Percentiles rank a stretch among this genome's conserved stretches.
These are phyloP conservation scores for Thecophora atra DNA, from an alignment of 2,888 invertebrate genomes.

Conservation along the genomic window DNA sequence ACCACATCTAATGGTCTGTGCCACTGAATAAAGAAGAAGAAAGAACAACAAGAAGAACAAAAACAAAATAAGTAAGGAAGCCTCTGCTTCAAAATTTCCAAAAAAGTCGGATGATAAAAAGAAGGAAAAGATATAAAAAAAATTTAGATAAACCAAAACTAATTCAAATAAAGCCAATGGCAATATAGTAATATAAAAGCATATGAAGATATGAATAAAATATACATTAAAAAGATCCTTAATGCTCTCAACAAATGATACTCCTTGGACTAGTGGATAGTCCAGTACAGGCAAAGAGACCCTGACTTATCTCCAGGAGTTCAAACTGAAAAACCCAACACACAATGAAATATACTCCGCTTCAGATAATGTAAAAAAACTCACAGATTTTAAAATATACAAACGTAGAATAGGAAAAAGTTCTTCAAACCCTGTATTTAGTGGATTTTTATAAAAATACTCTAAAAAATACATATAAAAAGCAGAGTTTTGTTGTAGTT, in stretches of 20 bases:
- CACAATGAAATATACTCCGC: not conserved
- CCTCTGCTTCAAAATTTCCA: not conserved
- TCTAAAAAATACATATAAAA: not conserved
- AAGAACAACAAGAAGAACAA: slow-evolving; percentile 2
- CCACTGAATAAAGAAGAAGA: slow-evolving; percentile 52
- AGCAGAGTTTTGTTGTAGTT: not conserved
- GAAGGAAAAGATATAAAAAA: not conserved
- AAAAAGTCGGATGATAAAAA: not conserved
- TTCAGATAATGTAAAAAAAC: not conserved
- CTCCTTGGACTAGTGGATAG: slow-evolving; percentile 50
- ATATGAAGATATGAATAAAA: slow-evolving; percentile 40
- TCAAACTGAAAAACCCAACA: not conserved
- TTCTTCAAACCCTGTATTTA: not conserved
- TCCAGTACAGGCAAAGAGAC: not conserved
- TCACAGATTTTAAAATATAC: not conserved
- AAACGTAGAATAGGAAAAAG: not conserved
- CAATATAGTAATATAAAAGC: slow-evolving; percentile 47
- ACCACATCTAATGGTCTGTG: slow-evolving; percentile 65
- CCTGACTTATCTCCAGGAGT: slow-evolving; percentile 16
- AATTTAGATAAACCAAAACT: slow-evolving; percentile 28
- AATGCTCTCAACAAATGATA: slow-evolving; percentile 53
- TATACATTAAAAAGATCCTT: not conserved
- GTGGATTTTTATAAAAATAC: not conserved
- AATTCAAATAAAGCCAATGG: slow-evolving; percentile 38
- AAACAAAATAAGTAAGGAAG: slow-evolving; percentile 26